Base-by-base conservation (phyloP, 1,140 invertebrate species). In the Platyscapa corneri region DNA sequence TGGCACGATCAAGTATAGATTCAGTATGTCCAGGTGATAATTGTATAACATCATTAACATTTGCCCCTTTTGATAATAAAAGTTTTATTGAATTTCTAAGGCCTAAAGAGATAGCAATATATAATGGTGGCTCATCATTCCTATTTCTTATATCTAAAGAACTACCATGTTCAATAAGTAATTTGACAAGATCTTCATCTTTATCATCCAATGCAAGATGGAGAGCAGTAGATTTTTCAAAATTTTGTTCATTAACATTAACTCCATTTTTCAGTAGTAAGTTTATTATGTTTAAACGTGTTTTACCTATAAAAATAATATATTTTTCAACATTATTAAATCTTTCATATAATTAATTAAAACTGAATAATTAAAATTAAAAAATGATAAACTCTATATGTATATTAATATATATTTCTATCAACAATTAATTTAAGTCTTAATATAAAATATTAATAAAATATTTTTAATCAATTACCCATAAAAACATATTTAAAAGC, bases 361-460 rank as follows among this genome's bases (percentile, higher is more conserved):
- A 46, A 12, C 12, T 46, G 42, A 46, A 46, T 46, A 46, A 46
- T 30, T 65, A 65, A 7, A 3, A 65, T 30, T 65, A 3, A 32
- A 65, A 5, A 65, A 30, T 30, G 14, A n/a, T n/a, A n/a, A n/a
- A n/a, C n/a, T n/a, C n/a, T n/a, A n/a, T n/a, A n/a, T n/a, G n/a
- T n/a, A n/a, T 65, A 65, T 65, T 65, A 65, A 30, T 65, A 65
- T 30, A n/a, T 30, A 65, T 65, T 30, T 30, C 42, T 46, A 30
- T 12, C 3, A 65, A 30, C 30, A 65, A n/a, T 5, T 30, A 1
- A 30, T 10, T 65, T 65, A 32, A n/a, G n/a, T 30, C 6, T n/a
- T n/a, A n/a, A 30, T 8, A 65, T 65, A 65, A 23, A 42, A 74
- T 74, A 39, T 70, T 70, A 74, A 39, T 74, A 74, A 74, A 39